Evolutionary conservation across 2,113 vertebrate genomes (phyloP).

Genomic region (Prochilodus magdalenae): DNA sequence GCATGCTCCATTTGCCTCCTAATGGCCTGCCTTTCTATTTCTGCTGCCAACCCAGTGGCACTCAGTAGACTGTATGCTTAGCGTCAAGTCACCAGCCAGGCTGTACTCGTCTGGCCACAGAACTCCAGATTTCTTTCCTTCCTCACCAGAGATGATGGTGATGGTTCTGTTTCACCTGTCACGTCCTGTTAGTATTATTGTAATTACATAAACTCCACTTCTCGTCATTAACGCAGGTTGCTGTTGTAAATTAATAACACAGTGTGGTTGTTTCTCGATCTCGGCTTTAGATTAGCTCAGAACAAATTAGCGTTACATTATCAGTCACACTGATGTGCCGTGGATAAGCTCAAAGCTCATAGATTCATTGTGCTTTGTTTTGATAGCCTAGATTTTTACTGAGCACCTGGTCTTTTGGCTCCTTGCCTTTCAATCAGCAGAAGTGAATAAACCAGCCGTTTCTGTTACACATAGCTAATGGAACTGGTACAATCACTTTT

Average conservation of each 20-base stretch:
- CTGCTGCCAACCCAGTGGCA: neutral
- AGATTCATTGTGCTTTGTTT: neutral
- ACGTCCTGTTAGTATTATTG: neutral
- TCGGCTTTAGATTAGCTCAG: neutral
- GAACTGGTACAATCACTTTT: neutral
- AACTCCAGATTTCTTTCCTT: neutral
- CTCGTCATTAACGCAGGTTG: neutral
- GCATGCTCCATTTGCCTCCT: constrained; percentile 12
- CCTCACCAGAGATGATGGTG: neutral
- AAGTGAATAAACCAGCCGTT: neutral
- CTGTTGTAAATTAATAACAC: neutral
- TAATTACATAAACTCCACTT: neutral
- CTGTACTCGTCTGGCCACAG: neutral
- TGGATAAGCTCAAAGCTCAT: neutral
- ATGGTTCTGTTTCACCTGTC: neutral
- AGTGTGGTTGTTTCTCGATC: neutral
- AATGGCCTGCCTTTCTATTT: constrained; percentile 10
- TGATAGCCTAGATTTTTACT: neutral
- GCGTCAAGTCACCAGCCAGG: neutral
- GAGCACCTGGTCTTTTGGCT: neutral
- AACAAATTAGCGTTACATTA: neutral
- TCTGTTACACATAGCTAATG: neutral
- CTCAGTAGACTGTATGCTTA: neutral
- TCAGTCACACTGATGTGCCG: neutral
- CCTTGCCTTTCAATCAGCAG: neutral